Conservation (phyloP, 2,888 invertebrate genomes). For the Netelia virgata region DNA sequence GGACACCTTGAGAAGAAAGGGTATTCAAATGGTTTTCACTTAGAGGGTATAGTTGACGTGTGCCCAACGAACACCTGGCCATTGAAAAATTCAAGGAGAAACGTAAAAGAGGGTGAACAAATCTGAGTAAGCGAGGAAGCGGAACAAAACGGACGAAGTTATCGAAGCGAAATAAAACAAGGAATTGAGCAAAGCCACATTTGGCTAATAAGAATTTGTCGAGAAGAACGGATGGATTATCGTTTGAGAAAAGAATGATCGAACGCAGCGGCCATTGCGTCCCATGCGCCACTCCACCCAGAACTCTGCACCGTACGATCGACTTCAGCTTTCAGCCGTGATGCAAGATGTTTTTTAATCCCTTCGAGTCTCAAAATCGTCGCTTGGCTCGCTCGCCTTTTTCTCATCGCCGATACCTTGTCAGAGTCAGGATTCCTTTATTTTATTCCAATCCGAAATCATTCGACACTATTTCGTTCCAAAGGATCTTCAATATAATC, state of each 20-base stretch:
- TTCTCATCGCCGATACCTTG: background rate
- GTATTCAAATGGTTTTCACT: background rate
- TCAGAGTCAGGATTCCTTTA: background rate
- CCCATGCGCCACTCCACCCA: background rate
- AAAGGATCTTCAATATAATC: background rate
- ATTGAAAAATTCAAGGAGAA: slow-evolving; percentile 17
- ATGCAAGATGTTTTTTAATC: slow-evolving; percentile 19
- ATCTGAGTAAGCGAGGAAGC: slow-evolving; percentile 11
- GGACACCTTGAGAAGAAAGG: background rate
- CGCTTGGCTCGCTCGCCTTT: slow-evolving; percentile 7
- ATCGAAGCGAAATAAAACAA: slow-evolving; percentile 13
- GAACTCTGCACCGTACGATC: background rate
- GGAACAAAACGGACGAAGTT: slow-evolving; percentile 42
- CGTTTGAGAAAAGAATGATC: slow-evolving; percentile 3
- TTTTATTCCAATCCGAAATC: too few species aligned
- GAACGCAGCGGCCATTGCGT: background rate
- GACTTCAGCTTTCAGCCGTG: background rate
- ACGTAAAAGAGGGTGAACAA: background rate
- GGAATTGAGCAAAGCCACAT: slow-evolving; percentile 25
- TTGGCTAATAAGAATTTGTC: background rate
- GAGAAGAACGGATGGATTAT: slow-evolving; percentile 29
- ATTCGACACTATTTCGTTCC: background rate
- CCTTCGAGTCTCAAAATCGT: slow-evolving; percentile 17
- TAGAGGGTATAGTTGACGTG: background rate
- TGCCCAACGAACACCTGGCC: slow-evolving; percentile 49